Evolutionary conservation across 2,888 invertebrate species (phyloP).

Genomic region (Rhamnusium bicolor): DNA sequence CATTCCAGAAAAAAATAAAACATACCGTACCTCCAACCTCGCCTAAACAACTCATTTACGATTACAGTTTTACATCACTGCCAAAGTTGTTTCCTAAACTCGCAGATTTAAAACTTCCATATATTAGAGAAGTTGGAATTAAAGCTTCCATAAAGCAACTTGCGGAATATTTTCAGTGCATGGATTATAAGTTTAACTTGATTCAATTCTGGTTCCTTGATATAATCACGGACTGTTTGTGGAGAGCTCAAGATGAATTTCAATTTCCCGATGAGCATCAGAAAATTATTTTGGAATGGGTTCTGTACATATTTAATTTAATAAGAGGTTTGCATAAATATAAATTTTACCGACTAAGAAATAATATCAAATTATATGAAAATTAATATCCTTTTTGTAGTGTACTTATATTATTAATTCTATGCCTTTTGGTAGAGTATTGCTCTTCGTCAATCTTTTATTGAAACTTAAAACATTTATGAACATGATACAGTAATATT

Average conservation of each 20-base stretch:
- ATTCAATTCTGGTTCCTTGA: constrained; percentile 70
- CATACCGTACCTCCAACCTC: constrained; percentile 59
- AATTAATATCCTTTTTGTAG: constrained; percentile 12
- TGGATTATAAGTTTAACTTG: constrained; percentile 61
- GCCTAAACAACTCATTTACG: constrained; percentile 51
- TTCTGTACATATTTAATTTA: constrained; percentile 65
- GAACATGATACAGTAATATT: no score
- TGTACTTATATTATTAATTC: neutral
- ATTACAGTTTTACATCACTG: constrained; percentile 44
- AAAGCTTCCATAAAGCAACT: constrained; percentile 61
- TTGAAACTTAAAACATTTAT: no score
- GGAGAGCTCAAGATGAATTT: constrained; percentile 68
- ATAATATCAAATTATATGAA: neutral
- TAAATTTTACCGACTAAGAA: constrained; percentile 6
- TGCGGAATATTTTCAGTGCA: constrained; percentile 61
- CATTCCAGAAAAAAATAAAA: constrained; percentile 23
- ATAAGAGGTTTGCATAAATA: constrained; percentile 60
- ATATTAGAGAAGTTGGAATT: constrained; percentile 64
- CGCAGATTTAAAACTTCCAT: constrained; percentile 58
- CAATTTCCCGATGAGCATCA: constrained; percentile 63
- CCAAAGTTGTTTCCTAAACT: constrained; percentile 56
- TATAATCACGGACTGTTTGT: constrained; percentile 67
- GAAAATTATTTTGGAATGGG: constrained; percentile 66
- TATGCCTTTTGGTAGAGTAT: neutral
- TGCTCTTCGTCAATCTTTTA: no score